phyloP scores from a whole-genome alignment of 2,888 invertebrate species.

The Hesperia comma region DNA sequence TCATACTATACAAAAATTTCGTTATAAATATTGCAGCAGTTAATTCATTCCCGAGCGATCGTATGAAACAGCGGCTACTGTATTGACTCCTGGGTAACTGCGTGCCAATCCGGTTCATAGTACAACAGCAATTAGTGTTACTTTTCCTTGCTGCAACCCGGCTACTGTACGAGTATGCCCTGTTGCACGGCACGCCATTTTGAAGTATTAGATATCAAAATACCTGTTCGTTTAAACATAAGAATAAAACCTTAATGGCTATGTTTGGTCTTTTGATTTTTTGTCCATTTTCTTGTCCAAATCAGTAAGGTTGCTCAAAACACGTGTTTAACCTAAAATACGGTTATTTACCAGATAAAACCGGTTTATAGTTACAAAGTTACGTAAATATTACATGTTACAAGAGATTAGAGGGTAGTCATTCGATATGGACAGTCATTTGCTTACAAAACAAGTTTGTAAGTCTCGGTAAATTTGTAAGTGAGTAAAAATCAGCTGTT shows the following conservation, averaged over 20 bases:
- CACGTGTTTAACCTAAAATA: conserved; percentile 29
- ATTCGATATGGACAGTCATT: not conserved
- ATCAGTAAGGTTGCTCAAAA: not conserved
- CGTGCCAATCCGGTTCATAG: conserved; percentile 9
- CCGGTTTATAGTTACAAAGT: conserved; percentile 11
- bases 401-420: not conserved
- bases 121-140: not conserved
- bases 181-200: conserved; percentile 31
- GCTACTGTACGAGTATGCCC: conserved; percentile 24
- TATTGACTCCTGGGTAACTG: conserved; percentile 5
- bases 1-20: no score
- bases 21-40: no score
- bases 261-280: conserved; percentile 1
- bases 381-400: conserved; percentile 14
- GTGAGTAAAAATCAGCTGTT: conserved; percentile 19
- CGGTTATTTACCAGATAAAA: conserved; percentile 15
- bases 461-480: not conserved
- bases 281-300: not conserved
- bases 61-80: conserved; percentile 33
- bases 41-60: conserved; percentile 29
- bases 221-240: conserved; percentile 31
- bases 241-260: conserved; percentile 10
- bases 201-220: conserved; percentile 38
- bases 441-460: not conserved
- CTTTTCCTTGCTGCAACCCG: not conserved